Evolutionary conservation across 2,113 vertebrate genomes (phyloP).

Genomic region (Eira barbara): DNA sequence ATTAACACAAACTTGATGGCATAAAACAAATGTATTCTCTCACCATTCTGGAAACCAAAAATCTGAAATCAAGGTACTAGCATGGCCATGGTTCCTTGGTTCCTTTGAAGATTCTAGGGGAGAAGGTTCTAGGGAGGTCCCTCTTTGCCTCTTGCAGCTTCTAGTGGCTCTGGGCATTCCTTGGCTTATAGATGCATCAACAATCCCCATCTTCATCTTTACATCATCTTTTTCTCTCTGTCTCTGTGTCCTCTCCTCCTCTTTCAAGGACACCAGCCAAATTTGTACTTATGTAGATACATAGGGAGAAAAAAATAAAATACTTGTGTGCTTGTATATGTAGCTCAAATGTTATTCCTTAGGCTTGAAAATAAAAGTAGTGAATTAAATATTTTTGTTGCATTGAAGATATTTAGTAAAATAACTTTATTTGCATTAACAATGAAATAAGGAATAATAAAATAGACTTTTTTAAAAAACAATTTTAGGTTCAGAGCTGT

Average conservation of each 20-base stretch:
- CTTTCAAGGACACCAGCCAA: background rate
- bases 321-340: background rate
- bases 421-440: background rate
- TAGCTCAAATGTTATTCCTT: background rate
- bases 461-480: background rate
- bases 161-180: background rate
- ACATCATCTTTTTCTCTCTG: background rate
- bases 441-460: background rate
- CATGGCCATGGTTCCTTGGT: background rate
- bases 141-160: background rate
- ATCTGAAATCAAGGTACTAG: background rate
- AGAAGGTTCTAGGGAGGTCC: background rate
- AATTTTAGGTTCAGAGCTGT: background rate
- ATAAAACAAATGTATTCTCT: background rate
- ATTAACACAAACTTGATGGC: background rate
- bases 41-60: background rate
- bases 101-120: background rate
- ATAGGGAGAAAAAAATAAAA: background rate
- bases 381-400: background rate
- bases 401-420: background rate
- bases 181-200: background rate
- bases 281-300: background rate
- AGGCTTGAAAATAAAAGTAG: background rate
- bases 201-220: background rate
- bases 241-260: background rate